Evolutionary conservation across 2,888 invertebrate species (phyloP), one percentile per base, ranked within the genome.

Genomic region (Philereme vetulata): DNA sequence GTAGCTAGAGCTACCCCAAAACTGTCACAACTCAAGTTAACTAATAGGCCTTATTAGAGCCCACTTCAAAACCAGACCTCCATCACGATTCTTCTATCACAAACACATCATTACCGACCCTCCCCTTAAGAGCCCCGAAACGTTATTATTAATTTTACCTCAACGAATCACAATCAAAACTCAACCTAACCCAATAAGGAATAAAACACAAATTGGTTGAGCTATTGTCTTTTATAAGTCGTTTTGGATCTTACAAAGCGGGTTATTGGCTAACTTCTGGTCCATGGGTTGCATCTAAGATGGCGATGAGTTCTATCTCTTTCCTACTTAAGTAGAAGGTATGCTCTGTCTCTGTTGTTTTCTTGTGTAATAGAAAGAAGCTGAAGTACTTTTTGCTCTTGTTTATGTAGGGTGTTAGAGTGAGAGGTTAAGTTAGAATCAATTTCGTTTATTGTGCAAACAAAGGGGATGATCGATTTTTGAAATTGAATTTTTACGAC

Each of bases 261-360:
- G 80, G 85, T 89, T 88, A 89, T 89, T 88, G 90, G 90, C 88
- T 86, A 89, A 90, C 86, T 89, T 88, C 84, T 85, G 90, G 90
- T 90, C 90, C 89, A 84, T 78, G 80, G 83, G 81, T 82, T 90
- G 90, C 90, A 90, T 89, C 90, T 89, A 90, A 90, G 90, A 90
- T 90, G 90, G 90, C 90, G 89, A 81, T 79, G 80, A 72, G 62
- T 75, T 68, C 77, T 72, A 60, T 87, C 88, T 77, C 81, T 74
- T 72, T 84, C 79, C 60, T 63, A 68, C 81, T 53, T 62, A 65
- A 48, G 63, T 67, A 65, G 51, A 52, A 53, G 57, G 61, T 78
- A 75, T 71, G 64, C 64, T 72, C 71, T 70, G 68, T 87, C 87
- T 76, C 78, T 73, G 70, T 78, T 73, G 70, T 80, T 84, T 85